Evolutionary conservation across 2,113 vertebrate species (phyloP).

Genomic region (Oncorhynchus mykiss): DNA sequence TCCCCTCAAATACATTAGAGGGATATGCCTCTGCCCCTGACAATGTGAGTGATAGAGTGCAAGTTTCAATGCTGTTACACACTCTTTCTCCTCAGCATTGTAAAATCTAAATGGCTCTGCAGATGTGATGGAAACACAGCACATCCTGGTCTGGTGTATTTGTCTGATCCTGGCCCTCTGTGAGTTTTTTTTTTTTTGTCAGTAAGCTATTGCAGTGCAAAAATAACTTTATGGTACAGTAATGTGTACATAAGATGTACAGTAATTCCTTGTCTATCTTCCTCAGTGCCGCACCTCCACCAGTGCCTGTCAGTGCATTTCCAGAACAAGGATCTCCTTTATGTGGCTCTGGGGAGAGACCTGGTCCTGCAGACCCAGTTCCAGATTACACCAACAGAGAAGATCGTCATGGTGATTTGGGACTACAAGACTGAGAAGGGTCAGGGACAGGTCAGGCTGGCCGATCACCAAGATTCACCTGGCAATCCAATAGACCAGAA

Average conservation of each 20-base stretch:
- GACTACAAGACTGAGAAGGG: background rate
- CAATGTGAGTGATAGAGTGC: background rate
- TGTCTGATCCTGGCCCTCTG: background rate
- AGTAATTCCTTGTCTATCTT: background rate
- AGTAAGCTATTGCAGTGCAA: background rate
- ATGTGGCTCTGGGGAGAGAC: conserved; percentile 3
- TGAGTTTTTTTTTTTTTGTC: background rate
- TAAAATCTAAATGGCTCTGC: background rate
- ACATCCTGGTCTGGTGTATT: background rate
- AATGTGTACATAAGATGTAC: background rate
- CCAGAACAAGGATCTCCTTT: background rate
- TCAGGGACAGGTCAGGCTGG: conserved; percentile 11
- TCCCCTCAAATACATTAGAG: too few species aligned
- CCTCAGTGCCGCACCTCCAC: background rate
- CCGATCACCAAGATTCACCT: fast-evolving
- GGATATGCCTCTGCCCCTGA: background rate
- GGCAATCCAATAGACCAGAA: background rate
- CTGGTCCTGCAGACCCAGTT: conserved; percentile 26
- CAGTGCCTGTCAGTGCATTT: conserved; percentile 14
- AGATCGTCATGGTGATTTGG: conserved; percentile 18
- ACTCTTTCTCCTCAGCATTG: background rate
- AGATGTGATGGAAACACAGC: background rate
- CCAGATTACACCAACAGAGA: background rate
- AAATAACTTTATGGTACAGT: too few species aligned
- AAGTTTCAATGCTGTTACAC: background rate